Conservation (phyloP, 2,888 invertebrate genomes). For the Eristalinus aeneus region DNA sequence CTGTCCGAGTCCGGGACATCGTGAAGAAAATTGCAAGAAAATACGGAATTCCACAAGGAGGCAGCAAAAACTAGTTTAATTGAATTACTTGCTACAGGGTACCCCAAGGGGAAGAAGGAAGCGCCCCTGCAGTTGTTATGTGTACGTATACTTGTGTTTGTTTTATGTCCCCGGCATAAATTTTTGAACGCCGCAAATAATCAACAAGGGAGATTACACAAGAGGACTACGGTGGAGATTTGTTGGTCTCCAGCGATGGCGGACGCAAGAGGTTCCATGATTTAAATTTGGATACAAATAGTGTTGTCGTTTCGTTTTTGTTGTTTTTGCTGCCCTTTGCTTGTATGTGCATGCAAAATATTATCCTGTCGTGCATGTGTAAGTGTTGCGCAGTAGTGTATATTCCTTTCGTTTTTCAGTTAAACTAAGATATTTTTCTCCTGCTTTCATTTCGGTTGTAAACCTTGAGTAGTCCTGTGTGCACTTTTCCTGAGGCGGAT, state of each 20-base stretch:
- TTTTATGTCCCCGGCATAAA: not conserved
- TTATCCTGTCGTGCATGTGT: constrained; percentile 16
- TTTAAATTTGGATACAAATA: constrained; percentile 24
- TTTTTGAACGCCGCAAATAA: not conserved
- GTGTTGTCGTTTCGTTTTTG: not conserved
- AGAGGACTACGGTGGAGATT: not conserved
- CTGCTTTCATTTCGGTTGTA: not conserved
- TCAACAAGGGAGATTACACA: not conserved
- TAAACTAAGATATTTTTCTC: not conserved
- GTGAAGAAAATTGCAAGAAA: not conserved
- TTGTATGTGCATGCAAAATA: constrained; percentile 34
- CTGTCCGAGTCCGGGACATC: not conserved
- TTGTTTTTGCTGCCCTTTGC: not conserved
- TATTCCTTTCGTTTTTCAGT: not conserved
- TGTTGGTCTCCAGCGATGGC: not conserved
- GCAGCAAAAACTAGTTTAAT: not conserved
- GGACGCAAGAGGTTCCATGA: constrained; percentile 35
- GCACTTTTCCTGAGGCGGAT: not conserved
- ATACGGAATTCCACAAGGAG: not conserved
- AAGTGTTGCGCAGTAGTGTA: constrained; percentile 44
- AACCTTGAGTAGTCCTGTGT: not conserved
- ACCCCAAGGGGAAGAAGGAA: not conserved
- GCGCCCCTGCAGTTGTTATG: not conserved
- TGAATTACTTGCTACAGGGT: not conserved
- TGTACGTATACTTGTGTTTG: not conserved